Percentiles rank a stretch among this genome's conserved stretches.
Conservation (phyloP, 2,113 vertebrate species). For the Forbesichthys agassizii region DNA sequence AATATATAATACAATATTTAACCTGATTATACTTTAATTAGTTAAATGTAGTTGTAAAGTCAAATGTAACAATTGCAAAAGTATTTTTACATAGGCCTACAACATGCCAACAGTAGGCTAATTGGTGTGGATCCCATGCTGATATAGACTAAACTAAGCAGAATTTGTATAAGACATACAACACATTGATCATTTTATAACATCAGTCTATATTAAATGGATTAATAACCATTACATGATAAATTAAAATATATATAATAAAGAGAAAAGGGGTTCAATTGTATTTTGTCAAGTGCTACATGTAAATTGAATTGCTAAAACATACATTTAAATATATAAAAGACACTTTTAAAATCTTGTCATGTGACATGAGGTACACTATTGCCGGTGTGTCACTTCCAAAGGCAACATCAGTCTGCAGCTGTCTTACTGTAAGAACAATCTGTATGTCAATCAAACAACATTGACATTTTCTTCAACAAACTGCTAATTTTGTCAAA, state of each 20-base stretch:
- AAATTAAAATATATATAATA: slow-evolving; percentile 22
- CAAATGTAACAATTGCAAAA: too few species aligned
- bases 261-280: neutral
- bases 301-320: slow-evolving; percentile 24
- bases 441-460: neutral
- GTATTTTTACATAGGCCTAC: too few species aligned
- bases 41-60: too few species aligned
- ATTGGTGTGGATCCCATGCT: neutral
- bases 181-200: slow-evolving; percentile 12
- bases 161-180: slow-evolving; percentile 1
- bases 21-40: too few species aligned
- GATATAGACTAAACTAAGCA: slow-evolving; percentile 16
- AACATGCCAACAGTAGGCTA: neutral
- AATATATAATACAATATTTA: slow-evolving; percentile 12
- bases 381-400: slow-evolving; percentile 27
- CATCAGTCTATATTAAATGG: neutral
- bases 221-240: neutral
- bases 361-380: neutral
- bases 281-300: slow-evolving; percentile 22
- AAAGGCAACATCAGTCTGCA: neutral
- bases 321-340: slow-evolving; percentile 27
- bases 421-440: neutral
- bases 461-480: neutral
- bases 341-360: slow-evolving; percentile 1
- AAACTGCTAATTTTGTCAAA: too few species aligned